phyloP scores from a whole-genome alignment of 2,113 vertebrate species.

The Engraulis encrasicolus region DNA sequence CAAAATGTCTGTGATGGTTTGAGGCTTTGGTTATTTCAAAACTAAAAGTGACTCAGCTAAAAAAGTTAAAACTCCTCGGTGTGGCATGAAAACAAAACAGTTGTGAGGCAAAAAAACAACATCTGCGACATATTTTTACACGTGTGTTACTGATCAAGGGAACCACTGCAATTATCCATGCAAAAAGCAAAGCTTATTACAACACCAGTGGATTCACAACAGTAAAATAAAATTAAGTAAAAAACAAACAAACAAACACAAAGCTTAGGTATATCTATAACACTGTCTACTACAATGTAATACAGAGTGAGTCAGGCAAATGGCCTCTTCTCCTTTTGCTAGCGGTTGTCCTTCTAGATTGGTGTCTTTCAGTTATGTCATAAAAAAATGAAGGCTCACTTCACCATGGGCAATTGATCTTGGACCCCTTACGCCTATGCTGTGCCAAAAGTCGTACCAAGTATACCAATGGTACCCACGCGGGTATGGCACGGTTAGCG shows the following conservation, averaged over 20 bases:
- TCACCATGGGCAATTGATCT: neutral
- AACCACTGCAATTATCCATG: neutral
- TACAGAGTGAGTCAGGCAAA: neutral
- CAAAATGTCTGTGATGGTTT: conserved; percentile 12
- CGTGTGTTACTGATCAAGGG: neutral
- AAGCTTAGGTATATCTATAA: neutral
- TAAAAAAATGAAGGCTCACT: neutral
- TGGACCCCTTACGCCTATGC: neutral
- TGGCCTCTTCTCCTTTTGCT: too few relatives aligned
- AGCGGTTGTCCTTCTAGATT: too few relatives aligned
- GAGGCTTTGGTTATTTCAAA: neutral
- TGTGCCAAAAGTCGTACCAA: neutral
- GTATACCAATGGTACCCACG: neutral
- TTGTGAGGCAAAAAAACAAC: neutral
- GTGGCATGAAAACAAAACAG: too few relatives aligned
- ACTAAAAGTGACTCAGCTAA: neutral
- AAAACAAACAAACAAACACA: too few relatives aligned
- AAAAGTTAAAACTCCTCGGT: neutral
- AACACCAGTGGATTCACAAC: neutral
- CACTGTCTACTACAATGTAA: neutral
- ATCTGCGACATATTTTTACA: neutral
- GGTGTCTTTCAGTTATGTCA: too few relatives aligned
- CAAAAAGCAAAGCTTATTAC: neutral
- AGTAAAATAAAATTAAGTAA: neutral
- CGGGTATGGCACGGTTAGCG: conserved; percentile 52